A percentile compares a stretch with the other conserved stretches of the same genome.
These are phyloP conservation scores for Craniophora ligustri DNA, from an alignment of 2,888 invertebrate genomes.

Conservation along the genomic window DNA sequence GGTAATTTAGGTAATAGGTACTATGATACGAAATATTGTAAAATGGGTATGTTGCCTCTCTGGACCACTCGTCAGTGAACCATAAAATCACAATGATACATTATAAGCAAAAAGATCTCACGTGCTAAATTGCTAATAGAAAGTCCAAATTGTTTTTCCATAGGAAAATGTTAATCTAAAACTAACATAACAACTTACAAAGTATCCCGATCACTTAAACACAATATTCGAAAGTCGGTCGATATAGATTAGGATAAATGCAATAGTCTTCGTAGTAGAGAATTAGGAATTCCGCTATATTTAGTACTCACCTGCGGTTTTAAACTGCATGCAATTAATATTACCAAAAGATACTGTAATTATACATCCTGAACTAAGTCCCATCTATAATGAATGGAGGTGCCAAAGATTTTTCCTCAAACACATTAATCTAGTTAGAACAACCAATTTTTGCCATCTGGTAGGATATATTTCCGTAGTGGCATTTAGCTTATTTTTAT, in stretches of 20 bases:
- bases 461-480: background rate
- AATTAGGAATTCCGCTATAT: constrained; percentile 33
- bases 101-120: constrained; percentile 46
- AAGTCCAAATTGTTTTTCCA: constrained; percentile 66
- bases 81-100: constrained; percentile 42
- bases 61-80: constrained; percentile 41
- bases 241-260: constrained; percentile 45
- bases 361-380: constrained; percentile 1
- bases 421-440: background rate
- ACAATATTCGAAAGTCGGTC: constrained; percentile 24
- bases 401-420: constrained; percentile 9
- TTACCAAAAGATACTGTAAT: constrained; percentile 4
- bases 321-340: constrained; percentile 9
- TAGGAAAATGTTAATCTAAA: constrained; percentile 74
- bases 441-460: background rate
- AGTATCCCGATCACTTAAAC: constrained; percentile 48
- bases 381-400: constrained; percentile 9
- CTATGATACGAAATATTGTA: background rate
- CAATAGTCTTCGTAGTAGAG: constrained; percentile 46
- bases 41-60: constrained; percentile 8
- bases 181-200: constrained; percentile 70
- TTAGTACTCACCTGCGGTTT: constrained; percentile 38
- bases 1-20: constrained; percentile 1
- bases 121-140: constrained; percentile 51
- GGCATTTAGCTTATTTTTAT: background rate